Conservation (phyloP, 1,140 invertebrate species). For the Drosophila trapezifrons region DNA sequence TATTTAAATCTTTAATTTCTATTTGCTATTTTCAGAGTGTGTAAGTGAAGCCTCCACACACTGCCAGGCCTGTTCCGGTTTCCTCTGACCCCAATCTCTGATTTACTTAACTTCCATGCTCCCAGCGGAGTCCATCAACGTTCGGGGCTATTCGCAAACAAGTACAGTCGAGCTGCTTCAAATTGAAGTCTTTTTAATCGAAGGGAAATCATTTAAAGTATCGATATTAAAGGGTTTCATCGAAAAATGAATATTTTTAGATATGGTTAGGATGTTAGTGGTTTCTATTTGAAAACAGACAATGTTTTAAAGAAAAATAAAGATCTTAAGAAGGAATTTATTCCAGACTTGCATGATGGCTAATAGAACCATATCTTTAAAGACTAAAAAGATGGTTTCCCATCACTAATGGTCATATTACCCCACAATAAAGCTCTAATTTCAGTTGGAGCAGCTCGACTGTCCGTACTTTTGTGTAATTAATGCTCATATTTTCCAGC, state of each 20-base stretch:
- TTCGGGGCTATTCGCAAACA: background rate
- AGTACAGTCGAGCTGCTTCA: background rate
- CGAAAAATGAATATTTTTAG: background rate
- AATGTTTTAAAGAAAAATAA: no score
- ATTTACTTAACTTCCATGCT: background rate
- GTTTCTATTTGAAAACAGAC: background rate
- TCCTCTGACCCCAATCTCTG: background rate
- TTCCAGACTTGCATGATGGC: no score
- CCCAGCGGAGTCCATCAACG: background rate
- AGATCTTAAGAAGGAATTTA: no score
- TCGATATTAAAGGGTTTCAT: no score
- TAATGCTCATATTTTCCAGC: background rate
- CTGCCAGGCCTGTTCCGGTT: constrained; percentile 3
- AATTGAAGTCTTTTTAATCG: background rate
- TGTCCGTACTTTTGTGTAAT: background rate
- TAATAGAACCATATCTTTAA: no score
- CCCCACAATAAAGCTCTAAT: background rate
- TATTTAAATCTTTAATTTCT: background rate
- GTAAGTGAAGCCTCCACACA: no score
- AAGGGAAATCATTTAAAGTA: background rate
- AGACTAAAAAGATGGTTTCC: no score
- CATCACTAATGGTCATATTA: no score
- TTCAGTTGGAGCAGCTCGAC: background rate
- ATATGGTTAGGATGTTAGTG: background rate
- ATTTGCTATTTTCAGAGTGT: no score